Percentiles rank a stretch among this genome's conserved stretches.
These are phyloP conservation scores for Vulpes vulpes DNA, from an alignment of 2,113 vertebrate genomes.

Conservation along the genomic window DNA sequence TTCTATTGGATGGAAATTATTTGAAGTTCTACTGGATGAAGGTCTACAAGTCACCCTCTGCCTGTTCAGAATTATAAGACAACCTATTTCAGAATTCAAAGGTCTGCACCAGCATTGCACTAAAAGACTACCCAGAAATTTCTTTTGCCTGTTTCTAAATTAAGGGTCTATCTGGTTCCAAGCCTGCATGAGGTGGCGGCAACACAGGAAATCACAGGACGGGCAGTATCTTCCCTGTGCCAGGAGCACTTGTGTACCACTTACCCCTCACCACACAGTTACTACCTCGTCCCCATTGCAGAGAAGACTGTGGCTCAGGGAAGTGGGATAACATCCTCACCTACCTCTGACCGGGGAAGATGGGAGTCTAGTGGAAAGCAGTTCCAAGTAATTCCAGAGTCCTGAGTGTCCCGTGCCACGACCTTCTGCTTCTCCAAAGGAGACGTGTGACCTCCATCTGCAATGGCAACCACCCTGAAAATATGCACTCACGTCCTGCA, in stretches of 20 bases:
- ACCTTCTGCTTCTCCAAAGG: background rate
- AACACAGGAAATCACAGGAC: background rate
- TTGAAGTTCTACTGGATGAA: background rate
- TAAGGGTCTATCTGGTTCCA: background rate
- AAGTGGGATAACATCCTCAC: background rate
- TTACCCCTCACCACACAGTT: rapidly evolving
- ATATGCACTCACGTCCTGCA: background rate
- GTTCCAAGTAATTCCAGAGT: background rate
- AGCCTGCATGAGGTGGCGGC: background rate
- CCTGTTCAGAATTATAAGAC: background rate
- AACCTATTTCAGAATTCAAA: background rate
- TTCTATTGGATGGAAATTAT: background rate
- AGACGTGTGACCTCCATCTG: background rate
- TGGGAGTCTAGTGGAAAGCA: background rate
- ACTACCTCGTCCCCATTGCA: rapidly evolving
- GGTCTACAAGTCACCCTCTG: background rate
- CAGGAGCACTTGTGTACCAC: rapidly evolving
- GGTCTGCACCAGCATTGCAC: background rate
- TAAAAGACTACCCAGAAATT: background rate
- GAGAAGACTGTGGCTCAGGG: background rate
- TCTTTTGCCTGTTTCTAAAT: background rate
- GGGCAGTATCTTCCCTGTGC: too few relatives aligned
- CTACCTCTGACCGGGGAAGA: too few relatives aligned
- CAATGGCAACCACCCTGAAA: background rate
- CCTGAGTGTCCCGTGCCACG: background rate